Percentiles rank a stretch among this genome's conserved stretches.
These are phyloP conservation scores for Volucella inflata DNA, from an alignment of 2,888 invertebrate genomes.

Conservation along the genomic window DNA sequence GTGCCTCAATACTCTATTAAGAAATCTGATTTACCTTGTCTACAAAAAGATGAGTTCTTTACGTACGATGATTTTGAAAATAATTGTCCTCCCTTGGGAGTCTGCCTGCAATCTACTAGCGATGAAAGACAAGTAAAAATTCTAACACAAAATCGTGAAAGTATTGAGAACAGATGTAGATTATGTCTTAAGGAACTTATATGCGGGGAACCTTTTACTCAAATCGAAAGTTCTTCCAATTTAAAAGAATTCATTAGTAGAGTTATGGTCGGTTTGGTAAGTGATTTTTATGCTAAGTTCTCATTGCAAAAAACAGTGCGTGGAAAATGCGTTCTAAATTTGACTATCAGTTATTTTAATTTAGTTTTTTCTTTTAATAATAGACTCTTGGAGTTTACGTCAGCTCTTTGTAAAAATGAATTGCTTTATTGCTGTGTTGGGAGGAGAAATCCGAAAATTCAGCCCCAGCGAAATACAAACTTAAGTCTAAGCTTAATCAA, in stretches of 20 bases:
- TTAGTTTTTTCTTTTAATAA: no score
- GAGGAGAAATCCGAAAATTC: no score
- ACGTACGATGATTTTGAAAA: not conserved
- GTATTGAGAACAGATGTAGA: slow-evolving; percentile 18
- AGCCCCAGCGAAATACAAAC: no score
- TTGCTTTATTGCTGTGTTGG: no score
- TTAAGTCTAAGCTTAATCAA: no score
- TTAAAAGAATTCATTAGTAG: slow-evolving; percentile 49
- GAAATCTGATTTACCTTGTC: not conserved
- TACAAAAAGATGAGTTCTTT: not conserved
- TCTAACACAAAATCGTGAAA: not conserved
- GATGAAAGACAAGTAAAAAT: not conserved
- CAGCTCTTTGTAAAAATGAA: no score
- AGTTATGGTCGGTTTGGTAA: slow-evolving; percentile 55
- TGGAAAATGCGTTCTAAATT: no score
- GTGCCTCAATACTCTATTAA: not conserved
- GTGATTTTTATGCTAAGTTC: not conserved
- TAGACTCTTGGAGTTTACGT: no score
- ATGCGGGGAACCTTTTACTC: not conserved
- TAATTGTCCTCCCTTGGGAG: not conserved
- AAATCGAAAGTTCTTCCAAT: slow-evolving; percentile 16
- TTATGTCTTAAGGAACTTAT: slow-evolving; percentile 40
- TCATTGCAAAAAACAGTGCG: no score
- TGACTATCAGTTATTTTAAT: no score
- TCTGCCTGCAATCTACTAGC: not conserved